A percentile compares a stretch with the other conserved stretches of the same genome.
These are phyloP conservation scores for Calidris pygmaea DNA, from an alignment of 2,113 vertebrate genomes.

Conservation along the genomic window DNA sequence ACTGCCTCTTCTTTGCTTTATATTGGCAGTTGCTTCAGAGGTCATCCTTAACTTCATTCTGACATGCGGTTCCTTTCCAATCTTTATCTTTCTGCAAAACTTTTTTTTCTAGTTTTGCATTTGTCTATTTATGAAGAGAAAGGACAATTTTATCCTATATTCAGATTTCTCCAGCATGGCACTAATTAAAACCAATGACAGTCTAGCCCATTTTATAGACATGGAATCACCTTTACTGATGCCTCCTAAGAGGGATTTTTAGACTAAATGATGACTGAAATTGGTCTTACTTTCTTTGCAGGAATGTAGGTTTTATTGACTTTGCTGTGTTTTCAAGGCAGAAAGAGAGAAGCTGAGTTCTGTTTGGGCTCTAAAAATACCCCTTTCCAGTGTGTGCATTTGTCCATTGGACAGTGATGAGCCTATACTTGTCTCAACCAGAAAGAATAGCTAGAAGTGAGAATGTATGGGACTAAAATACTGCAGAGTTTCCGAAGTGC, in stretches of 20 bases:
- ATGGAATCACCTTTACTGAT: neutral
- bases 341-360: neutral
- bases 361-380: neutral
- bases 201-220: neutral
- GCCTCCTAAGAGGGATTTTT: neutral
- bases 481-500: neutral
- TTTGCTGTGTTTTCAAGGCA: neutral
- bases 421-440: accelerated
- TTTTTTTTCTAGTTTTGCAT: neutral
- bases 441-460: neutral
- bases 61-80: neutral
- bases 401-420: neutral
- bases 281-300: neutral
- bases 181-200: neutral
- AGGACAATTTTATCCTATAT: neutral
- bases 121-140: neutral
- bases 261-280: neutral
- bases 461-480: neutral
- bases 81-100: neutral
- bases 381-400: neutral
- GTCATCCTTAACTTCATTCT: neutral
- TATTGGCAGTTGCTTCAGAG: neutral
- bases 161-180: neutral
- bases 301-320: neutral
- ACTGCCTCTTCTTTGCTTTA: neutral